Base-by-base conservation (phyloP, 1,140 invertebrate genomes). In the Meloidogyne exigua region DNA sequence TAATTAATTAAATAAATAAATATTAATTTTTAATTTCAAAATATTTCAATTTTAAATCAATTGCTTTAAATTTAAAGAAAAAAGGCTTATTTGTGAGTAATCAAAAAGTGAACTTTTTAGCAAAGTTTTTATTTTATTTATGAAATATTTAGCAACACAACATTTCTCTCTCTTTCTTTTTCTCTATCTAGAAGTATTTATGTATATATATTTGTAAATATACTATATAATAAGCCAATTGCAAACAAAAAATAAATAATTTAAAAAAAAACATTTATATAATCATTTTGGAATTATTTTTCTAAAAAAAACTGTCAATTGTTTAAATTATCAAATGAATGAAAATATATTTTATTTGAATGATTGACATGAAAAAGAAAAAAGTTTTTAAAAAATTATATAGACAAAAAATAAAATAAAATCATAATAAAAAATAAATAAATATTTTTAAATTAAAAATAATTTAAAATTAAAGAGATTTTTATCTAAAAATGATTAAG, bases 271-370 rank as follows among this genome's bases (percentile, higher is more conserved):
- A 57, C 21, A 57, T 57, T 57, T 18, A 49, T 18, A 49, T 49
- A 49, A 49, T 49, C n/a, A n/a, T n/a, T n/a, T n/a, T n/a, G n/a
- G n/a, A n/a, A n/a, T n/a, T n/a, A n/a, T n/a, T n/a, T n/a, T n/a
- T n/a, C n/a, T n/a, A n/a, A n/a, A 57, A 21, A 57, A 57, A 57
- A 57, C 49, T 57, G 18, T 57, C 49, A 57, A 57, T 57, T 57
- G 49, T 57, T 9, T n/a, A 57, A 57, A 57, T 57, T 57, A 57
- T 57, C 0, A n/a, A 57, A 57, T 57, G 15, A 49, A 49, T 49
- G 44, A 49, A 49, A 49, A n/a, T n/a, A n/a, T n/a, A n/a, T n/a
- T n/a, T n/a, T 49, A n/a, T 57, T 57, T 57, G 49, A 57, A 57
- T 57, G 49, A 57, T 57, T 57, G 49, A 57, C 49, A 57, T 15